phyloP scores from a whole-genome alignment of 2,113 vertebrate species.

The Gallinago jamesoni region DNA sequence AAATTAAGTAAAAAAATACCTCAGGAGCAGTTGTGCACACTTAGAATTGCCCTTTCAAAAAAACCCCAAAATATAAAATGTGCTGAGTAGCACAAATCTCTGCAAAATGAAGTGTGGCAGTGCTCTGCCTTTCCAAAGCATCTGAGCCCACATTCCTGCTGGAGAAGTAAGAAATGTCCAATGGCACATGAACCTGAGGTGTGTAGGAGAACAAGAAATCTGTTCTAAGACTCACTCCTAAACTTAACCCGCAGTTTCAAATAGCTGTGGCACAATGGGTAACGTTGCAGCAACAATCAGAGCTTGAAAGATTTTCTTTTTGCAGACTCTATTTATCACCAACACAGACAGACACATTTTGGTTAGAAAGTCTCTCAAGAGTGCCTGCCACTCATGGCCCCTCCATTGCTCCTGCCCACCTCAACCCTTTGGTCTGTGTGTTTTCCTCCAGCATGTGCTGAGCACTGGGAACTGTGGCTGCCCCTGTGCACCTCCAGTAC shows the following conservation, averaged over 20 bases:
- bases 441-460: background rate
- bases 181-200: accelerated
- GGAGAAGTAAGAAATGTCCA: background rate
- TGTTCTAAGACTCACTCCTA: background rate
- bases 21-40: background rate
- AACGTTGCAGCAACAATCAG: background rate
- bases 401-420: background rate
- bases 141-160: background rate
- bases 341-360: accelerated
- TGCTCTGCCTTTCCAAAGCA: background rate
- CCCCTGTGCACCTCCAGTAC: accelerated
- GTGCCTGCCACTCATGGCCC: too few species aligned
- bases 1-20: background rate
- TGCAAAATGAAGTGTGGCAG: background rate
- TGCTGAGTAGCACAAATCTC: background rate
- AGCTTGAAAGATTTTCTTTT: background rate
- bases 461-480: accelerated
- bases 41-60: background rate
- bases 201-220: background rate
- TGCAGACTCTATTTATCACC: background rate
- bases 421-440: accelerated
- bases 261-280: background rate
- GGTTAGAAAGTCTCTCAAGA: background rate
- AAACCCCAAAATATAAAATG: background rate
- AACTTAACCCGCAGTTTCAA: background rate